These are phyloP conservation scores for Siniperca undulata DNA, from an alignment of 2,797 vertebrate species.

Conservation along the genomic window DNA sequence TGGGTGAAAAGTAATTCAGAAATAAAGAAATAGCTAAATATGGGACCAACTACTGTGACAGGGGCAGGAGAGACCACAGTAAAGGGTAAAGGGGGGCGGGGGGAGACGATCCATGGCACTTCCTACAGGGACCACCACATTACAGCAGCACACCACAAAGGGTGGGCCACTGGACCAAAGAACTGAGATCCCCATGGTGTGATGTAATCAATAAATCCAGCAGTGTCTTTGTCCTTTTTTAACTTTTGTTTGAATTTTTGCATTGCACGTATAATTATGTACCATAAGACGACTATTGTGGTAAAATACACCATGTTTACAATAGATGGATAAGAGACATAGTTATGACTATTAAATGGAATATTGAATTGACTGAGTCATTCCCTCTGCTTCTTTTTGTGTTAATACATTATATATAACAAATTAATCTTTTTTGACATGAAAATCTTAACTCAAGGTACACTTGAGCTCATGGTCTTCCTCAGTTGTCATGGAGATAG, in stretches of 20 bases:
- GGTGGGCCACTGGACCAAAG: slow-evolving; percentile 85
- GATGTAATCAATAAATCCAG: slow-evolving; percentile 82
- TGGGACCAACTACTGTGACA: slow-evolving; percentile 85
- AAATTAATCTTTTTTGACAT: neutral
- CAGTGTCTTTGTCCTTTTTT: slow-evolving; percentile 84
- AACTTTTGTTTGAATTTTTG: slow-evolving; percentile 80
- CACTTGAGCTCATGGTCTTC: neutral
- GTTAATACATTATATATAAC: slow-evolving; percentile 21
- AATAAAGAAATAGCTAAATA: slow-evolving; percentile 49
- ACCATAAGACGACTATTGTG: slow-evolving; percentile 83
- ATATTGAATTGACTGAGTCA: slow-evolving; percentile 72
- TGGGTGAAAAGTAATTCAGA: slow-evolving; percentile 64
- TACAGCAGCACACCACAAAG: slow-evolving; percentile 80
- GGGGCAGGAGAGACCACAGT: slow-evolving; percentile 76
- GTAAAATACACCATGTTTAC: slow-evolving; percentile 84
- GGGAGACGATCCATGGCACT: slow-evolving; percentile 73
- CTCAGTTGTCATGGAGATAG: slow-evolving; percentile 20
- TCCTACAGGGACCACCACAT: slow-evolving; percentile 81
- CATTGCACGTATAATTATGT: slow-evolving; percentile 86
- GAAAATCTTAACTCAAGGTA: neutral
- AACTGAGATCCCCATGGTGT: slow-evolving; percentile 81
- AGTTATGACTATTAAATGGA: slow-evolving; percentile 85
- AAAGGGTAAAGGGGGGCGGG: slow-evolving; percentile 33
- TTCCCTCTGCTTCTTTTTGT: slow-evolving; percentile 27
- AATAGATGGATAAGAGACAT: slow-evolving; percentile 82